These are phyloP conservation scores for Amphibalanus amphitrite DNA, from an alignment of 1,140 invertebrate species.

Conservation along the genomic window DNA sequence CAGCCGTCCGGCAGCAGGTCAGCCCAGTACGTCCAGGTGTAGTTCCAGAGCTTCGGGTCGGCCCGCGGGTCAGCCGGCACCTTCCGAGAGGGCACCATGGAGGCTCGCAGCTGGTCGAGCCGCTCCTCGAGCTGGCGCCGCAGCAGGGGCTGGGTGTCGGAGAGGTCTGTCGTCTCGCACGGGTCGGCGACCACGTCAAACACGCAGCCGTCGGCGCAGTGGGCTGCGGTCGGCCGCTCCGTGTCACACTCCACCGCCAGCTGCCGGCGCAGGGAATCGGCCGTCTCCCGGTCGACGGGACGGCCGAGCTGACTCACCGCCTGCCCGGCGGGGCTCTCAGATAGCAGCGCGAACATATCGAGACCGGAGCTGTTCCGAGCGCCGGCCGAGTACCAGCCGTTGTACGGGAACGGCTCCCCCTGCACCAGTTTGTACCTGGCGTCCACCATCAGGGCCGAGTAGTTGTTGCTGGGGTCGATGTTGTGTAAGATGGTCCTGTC, in stretches of 20 bases:
- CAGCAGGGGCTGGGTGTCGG: background rate
- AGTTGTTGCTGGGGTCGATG: constrained; percentile 1
- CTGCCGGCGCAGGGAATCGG: background rate
- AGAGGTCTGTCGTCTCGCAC: background rate
- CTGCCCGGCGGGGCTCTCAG: background rate
- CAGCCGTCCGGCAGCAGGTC: background rate
- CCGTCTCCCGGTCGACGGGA: background rate
- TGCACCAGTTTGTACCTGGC: background rate
- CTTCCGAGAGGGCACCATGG: background rate
- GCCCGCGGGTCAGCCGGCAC: background rate
- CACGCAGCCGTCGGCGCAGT: background rate
- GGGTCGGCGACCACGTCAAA: background rate
- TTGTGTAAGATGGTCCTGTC: background rate
- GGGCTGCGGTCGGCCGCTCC: background rate
- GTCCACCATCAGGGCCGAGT: background rate
- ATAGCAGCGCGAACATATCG: background rate
- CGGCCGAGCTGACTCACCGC: background rate
- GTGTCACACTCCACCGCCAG: background rate
- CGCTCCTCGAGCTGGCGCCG: background rate
- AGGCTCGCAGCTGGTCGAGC: background rate
- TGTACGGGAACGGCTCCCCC: background rate
- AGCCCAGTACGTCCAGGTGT: background rate
- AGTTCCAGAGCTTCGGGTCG: background rate
- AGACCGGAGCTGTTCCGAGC: background rate
- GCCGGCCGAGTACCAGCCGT: background rate